These are phyloP conservation scores for Falco biarmicus DNA, from an alignment of 2,797 vertebrate genomes.

Conservation along the genomic window DNA sequence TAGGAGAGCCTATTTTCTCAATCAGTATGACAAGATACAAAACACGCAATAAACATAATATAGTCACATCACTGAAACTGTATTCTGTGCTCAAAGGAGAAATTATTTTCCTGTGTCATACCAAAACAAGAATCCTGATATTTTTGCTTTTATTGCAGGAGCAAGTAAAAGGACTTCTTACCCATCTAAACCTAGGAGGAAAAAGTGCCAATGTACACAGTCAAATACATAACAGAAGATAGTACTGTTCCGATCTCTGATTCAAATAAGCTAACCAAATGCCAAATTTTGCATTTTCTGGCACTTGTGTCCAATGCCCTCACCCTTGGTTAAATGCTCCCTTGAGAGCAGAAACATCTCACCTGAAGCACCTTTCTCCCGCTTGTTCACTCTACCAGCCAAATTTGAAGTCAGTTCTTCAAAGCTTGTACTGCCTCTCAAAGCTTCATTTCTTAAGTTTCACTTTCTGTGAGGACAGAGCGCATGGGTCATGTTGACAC, in stretches of 20 bases:
- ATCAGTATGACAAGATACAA: background rate
- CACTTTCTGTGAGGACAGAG: background rate
- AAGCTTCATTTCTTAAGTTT: background rate
- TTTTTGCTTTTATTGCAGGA: background rate
- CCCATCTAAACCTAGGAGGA: background rate
- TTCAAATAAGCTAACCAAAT: background rate
- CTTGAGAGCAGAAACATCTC: background rate
- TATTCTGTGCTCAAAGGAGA: background rate
- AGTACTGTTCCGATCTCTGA: background rate
- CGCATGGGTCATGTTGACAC: fast-evolving
- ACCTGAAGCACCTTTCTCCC: background rate
- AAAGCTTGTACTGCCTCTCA: background rate
- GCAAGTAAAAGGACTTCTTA: background rate
- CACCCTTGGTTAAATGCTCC: background rate
- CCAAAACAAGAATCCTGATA: background rate
- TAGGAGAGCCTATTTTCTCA: background rate
- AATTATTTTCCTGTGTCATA: background rate
- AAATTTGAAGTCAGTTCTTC: background rate
- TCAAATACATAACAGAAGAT: background rate
- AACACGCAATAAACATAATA: background rate
- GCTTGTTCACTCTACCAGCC: background rate
- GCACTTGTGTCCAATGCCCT: background rate
- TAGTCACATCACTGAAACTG: background rate
- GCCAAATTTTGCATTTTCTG: background rate
- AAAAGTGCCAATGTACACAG: background rate